Conservation (phyloP, 2,888 invertebrate genomes). For the Leptothorax acervorum region DNA sequence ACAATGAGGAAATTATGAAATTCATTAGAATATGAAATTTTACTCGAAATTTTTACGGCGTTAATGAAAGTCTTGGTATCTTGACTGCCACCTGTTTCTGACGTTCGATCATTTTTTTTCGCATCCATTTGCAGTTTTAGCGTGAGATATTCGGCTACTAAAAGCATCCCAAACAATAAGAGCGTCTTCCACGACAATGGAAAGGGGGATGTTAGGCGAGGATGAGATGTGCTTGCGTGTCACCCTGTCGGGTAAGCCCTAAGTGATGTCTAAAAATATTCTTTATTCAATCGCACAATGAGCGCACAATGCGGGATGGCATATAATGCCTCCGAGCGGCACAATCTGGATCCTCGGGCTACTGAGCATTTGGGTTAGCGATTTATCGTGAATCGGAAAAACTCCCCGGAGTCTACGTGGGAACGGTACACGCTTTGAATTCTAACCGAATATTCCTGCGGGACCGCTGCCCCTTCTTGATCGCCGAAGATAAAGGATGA, state of each 20-base stretch:
- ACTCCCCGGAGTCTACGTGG: conserved; percentile 76
- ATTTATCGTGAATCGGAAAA: conserved; percentile 82
- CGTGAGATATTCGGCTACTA: conserved; percentile 57
- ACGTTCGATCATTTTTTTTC: conserved; percentile 26
- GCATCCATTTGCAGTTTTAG: conserved; percentile 32
- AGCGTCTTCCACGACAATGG: conserved; percentile 64
- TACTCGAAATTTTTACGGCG: neutral
- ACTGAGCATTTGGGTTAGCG: conserved; percentile 79
- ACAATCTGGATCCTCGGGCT: conserved; percentile 75
- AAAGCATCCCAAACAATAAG: conserved; percentile 78
- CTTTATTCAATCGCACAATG: conserved; percentile 80
- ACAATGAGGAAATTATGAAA: neutral
- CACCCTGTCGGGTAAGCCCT: conserved; percentile 73
- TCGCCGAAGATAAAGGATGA: conserved; percentile 53
- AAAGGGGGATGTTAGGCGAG: conserved; percentile 62
- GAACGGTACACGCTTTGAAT: conserved; percentile 79
- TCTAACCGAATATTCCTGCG: conserved; percentile 66
- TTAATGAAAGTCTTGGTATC: neutral
- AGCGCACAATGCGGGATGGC: conserved; percentile 75
- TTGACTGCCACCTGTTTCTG: neutral
- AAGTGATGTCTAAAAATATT: conserved; percentile 82
- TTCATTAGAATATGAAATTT: neutral
- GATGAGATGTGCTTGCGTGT: conserved; percentile 78
- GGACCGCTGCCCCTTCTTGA: conserved; percentile 53
- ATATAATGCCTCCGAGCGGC: conserved; percentile 69